Conservation (phyloP, 2,113 vertebrate genomes). For the Elephas maximus region DNA sequence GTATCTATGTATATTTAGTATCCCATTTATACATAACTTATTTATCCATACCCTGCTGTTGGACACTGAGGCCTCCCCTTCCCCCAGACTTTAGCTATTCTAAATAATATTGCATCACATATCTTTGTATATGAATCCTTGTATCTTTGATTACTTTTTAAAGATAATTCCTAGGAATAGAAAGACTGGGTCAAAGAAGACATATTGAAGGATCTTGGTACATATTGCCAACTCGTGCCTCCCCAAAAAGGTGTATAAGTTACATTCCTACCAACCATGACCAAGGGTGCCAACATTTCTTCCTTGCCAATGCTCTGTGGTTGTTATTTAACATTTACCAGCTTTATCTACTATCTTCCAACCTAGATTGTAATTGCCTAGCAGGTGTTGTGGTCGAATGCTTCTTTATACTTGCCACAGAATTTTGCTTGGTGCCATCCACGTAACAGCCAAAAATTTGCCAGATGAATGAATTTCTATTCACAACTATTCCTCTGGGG, state of each 20-base stretch:
- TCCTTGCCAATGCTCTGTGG: neutral
- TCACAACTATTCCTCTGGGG: neutral
- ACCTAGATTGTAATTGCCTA: neutral
- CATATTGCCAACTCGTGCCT: neutral
- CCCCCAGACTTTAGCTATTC: neutral
- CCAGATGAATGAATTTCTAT: neutral
- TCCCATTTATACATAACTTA: neutral
- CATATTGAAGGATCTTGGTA: neutral
- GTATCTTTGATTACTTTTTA: slow-evolving; percentile 11
- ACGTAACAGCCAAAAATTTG: neutral
- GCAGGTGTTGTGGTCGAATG: neutral
- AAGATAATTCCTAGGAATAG: neutral
- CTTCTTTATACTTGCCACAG: neutral
- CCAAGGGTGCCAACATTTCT: neutral
- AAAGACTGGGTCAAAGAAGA: neutral
- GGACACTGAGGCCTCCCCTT: neutral
- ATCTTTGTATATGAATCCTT: neutral
- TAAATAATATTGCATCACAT: neutral
- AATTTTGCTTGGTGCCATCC: neutral
- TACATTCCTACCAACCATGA: neutral
- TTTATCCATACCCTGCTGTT: neutral
- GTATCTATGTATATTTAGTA: neutral
- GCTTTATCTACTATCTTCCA: slow-evolving; percentile 13
- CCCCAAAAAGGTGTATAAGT: neutral
- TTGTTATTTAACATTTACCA: slow-evolving; percentile 7